A percentile compares a stretch with the other conserved stretches of the same genome.
phyloP scores from a whole-genome alignment of 2,113 vertebrate genomes.

The Diphyllodes magnificus region DNA sequence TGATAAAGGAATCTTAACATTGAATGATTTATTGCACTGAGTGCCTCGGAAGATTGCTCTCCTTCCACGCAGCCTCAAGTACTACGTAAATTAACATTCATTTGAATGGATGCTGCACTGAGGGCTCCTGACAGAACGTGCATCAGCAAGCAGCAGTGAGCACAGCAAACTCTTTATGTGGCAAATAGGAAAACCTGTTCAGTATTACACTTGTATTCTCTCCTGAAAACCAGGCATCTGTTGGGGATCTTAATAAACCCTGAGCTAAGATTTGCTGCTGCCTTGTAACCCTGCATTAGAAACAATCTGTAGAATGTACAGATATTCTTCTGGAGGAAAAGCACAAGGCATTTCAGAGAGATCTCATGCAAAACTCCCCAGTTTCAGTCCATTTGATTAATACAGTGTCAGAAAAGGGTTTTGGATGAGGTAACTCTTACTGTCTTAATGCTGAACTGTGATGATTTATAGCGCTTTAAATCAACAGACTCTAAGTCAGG shows the following conservation, averaged over 20 bases:
- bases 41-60: background rate
- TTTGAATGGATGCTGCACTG: slow-evolving; percentile 13
- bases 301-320: background rate
- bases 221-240: slow-evolving; percentile 9
- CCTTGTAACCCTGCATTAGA: background rate
- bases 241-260: background rate
- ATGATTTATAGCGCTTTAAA: background rate
- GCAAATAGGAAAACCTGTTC: slow-evolving; percentile 51
- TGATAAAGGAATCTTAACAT: background rate
- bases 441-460: background rate
- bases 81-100: slow-evolving; percentile 4
- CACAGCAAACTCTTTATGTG: slow-evolving; percentile 1
- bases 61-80: background rate
- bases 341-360: background rate
- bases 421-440: background rate
- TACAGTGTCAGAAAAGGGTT: background rate
- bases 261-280: slow-evolving; percentile 10
- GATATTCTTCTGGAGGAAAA: background rate
- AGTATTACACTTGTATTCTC: slow-evolving; percentile 10
- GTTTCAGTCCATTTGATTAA: background rate
- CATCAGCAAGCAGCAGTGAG: slow-evolving; percentile 22
- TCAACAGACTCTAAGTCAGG: background rate
- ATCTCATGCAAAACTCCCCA: background rate
- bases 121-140: background rate
- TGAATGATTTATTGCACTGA: background rate